A percentile compares a stretch with the other conserved stretches of the same genome.
phyloP scores from a whole-genome alignment of 2,888 invertebrate species.

The Drosophila rubida region DNA sequence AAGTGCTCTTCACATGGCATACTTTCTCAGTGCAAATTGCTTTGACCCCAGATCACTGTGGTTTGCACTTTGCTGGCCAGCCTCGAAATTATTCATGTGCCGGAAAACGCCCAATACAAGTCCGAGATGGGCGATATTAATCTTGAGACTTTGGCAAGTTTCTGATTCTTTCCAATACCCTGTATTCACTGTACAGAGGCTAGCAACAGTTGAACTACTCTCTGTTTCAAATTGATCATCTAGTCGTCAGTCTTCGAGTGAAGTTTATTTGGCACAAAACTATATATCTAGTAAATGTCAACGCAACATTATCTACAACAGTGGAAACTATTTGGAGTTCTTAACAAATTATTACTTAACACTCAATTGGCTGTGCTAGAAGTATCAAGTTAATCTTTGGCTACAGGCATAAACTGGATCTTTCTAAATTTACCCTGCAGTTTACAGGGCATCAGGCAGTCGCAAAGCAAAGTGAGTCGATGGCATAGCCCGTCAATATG shows the following conservation, averaged over 20 bases:
- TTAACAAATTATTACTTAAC: no score
- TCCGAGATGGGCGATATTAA: background rate
- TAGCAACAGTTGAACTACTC: no score
- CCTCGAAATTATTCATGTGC: background rate
- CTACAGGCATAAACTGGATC: no score
- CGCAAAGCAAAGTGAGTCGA: background rate
- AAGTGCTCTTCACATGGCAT: conserved; percentile 20
- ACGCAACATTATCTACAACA: no score
- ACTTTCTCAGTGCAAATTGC: conserved; percentile 5
- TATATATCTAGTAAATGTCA: no score
- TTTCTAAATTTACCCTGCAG: no score
- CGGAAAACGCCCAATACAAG: background rate
- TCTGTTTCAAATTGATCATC: no score
- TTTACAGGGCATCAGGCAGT: background rate
- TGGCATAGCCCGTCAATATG: background rate
- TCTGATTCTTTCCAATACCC: background rate
- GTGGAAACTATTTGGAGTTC: no score
- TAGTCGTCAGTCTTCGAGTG: no score
- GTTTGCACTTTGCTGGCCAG: background rate
- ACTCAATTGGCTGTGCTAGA: no score
- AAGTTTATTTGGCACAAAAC: no score
- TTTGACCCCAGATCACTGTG: conserved; percentile 11
- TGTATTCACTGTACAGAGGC: background rate
- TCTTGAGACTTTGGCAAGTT: background rate
- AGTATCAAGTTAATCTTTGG: no score